Evolutionary conservation across 2,797 vertebrate genomes (phyloP).

Genomic region (Brachyalestes nurse): DNA sequence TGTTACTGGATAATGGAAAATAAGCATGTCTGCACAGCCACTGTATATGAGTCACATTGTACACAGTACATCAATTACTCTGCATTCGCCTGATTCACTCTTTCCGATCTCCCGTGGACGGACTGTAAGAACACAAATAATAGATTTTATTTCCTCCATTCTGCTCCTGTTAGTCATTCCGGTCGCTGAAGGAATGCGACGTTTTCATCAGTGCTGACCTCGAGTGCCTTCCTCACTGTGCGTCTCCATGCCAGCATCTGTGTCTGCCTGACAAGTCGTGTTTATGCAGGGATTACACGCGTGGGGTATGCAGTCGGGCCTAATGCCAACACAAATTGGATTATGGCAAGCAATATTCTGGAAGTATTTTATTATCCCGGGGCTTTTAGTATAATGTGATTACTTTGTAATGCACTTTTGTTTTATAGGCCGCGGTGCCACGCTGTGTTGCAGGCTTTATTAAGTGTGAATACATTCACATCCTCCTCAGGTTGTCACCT

Average conservation of each 20-base stretch:
- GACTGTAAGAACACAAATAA: slow-evolving; percentile 40
- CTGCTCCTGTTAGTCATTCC: slow-evolving; percentile 51
- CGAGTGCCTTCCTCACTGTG: slow-evolving; percentile 38
- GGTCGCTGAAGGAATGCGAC: slow-evolving; percentile 38
- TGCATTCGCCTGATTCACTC: slow-evolving; percentile 11
- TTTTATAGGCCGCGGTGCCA: slow-evolving; percentile 66
- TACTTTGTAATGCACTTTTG: slow-evolving; percentile 75
- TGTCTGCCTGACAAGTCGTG: slow-evolving; percentile 56
- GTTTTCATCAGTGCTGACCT: slow-evolving; percentile 51
- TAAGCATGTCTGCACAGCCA: slow-evolving; percentile 1
- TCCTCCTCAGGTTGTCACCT: slow-evolving; percentile 57
- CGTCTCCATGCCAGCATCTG: slow-evolving; percentile 47
- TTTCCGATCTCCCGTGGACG: slow-evolving; percentile 22
- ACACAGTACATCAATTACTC: background rate
- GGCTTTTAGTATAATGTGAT: slow-evolving; percentile 77
- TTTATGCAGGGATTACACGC: slow-evolving; percentile 65
- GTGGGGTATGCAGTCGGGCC: slow-evolving; percentile 65
- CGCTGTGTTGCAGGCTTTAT: slow-evolving; percentile 71
- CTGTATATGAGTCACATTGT: slow-evolving; percentile 9
- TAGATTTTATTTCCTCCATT: slow-evolving; percentile 49
- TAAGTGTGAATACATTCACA: slow-evolving; percentile 73
- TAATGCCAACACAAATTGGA: slow-evolving; percentile 75
- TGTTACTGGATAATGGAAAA: background rate
- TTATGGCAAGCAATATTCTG: slow-evolving; percentile 70
- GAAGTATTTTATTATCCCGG: slow-evolving; percentile 75